Evolutionary conservation across 1,140 invertebrate species (phyloP).

Genomic region (Zaprionus ghesquierei): DNA sequence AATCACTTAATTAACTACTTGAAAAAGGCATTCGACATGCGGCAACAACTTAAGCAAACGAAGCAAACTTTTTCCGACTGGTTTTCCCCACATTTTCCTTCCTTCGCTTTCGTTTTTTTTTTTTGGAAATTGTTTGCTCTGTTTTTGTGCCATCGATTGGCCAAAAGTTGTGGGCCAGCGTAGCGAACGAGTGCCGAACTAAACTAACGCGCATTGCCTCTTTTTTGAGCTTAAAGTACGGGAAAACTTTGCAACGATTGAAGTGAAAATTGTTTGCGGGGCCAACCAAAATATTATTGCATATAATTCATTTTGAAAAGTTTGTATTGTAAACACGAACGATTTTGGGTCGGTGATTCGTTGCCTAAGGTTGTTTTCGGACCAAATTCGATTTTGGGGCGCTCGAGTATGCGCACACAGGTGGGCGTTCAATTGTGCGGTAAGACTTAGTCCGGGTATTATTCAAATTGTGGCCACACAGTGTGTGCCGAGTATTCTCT

Average conservation of each 20-base stretch:
- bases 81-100: not conserved
- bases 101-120: conserved; percentile 7
- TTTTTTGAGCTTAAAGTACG: conserved; percentile 6
- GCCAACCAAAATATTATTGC: conserved; percentile 58
- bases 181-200: too few relatives aligned
- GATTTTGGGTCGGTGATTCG: conserved; percentile 41
- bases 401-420: conserved; percentile 23
- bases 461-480: conserved; percentile 55
- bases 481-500: not conserved
- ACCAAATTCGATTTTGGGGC: conserved; percentile 22
- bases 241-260: conserved; percentile 32
- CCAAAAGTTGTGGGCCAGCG: conserved; percentile 55
- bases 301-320: conserved; percentile 60
- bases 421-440: conserved; percentile 24
- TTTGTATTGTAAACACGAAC: conserved; percentile 48
- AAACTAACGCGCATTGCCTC: not conserved
- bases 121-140: conserved; percentile 41
- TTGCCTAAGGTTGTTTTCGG: conserved; percentile 38
- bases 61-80: conserved; percentile 45
- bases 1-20: conserved; percentile 78
- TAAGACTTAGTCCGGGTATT: conserved; percentile 39
- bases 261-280: conserved; percentile 15
- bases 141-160: conserved; percentile 65
- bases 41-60: conserved; percentile 39
- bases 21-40: conserved; percentile 30